phyloP scores from a whole-genome alignment of 2,888 invertebrate genomes.

The Flexamia atlantica region DNA sequence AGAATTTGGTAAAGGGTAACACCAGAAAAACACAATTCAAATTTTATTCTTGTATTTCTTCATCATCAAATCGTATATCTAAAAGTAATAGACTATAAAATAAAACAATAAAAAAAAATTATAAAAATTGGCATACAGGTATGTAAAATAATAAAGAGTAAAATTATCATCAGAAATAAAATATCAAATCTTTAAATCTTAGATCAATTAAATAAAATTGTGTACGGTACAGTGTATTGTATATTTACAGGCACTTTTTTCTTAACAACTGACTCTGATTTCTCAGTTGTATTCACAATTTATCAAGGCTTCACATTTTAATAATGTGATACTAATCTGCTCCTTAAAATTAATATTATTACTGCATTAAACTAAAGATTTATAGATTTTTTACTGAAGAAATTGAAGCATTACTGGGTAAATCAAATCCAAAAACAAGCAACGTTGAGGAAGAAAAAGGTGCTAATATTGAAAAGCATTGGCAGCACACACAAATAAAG shows the following conservation, averaged over 20 bases:
- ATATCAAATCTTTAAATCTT: neutral
- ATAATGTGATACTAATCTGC: neutral
- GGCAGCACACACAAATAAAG: too few relatives aligned
- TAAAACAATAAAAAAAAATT: neutral
- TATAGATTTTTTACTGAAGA: too few relatives aligned
- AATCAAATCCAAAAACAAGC: neutral
- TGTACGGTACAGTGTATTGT: neutral
- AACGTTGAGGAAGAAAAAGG: too few relatives aligned
- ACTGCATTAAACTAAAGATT: too few relatives aligned
- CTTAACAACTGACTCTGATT: neutral
- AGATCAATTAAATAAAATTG: neutral
- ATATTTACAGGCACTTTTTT: conserved; percentile 34
- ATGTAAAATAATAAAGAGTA: neutral
- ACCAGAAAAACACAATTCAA: neutral
- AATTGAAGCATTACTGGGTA: neutral
- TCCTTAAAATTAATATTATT: neutral
- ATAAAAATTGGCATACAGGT: neutral
- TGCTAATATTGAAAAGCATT: too few relatives aligned
- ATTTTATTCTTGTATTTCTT: neutral
- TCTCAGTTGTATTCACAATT: conserved; percentile 32
- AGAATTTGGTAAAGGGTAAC: too few relatives aligned
- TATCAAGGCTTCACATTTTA: conserved; percentile 14
- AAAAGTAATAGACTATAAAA: neutral
- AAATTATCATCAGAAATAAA: neutral
- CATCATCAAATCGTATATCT: neutral